Percentiles rank a stretch among this genome's conserved stretches.
Evolutionary conservation across 2,888 invertebrate species (phyloP).

Genomic region (Ptilodon capucinus): DNA sequence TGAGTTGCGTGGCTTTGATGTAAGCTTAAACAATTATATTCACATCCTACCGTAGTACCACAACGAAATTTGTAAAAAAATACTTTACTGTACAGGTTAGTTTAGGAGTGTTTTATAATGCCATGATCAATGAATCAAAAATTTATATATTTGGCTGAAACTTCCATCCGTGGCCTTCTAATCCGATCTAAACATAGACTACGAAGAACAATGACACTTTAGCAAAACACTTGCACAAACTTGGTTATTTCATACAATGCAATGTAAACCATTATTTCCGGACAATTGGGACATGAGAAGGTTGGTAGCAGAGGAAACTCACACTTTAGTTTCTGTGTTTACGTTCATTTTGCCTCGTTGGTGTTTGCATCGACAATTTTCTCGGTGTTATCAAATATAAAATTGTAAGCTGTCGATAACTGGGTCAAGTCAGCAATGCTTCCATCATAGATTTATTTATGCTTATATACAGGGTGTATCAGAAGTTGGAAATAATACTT

Average conservation of each 20-base stretch:
- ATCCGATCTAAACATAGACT: slow-evolving; percentile 15
- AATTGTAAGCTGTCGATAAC: slow-evolving; percentile 27
- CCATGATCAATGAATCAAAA: too few relatives aligned
- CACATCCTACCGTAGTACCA: slow-evolving; percentile 17
- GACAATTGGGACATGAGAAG: slow-evolving; percentile 36
- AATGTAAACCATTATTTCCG: slow-evolving; percentile 42
- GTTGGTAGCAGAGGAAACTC: slow-evolving; percentile 13
- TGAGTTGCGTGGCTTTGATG: slow-evolving; percentile 25
- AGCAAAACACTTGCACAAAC: slow-evolving; percentile 47
- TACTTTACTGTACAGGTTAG: slow-evolving; percentile 6
- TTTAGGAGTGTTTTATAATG: too few relatives aligned
- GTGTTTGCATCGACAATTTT: slow-evolving; percentile 21
- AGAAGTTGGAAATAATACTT: too few relatives aligned
- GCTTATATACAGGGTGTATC: too few relatives aligned
- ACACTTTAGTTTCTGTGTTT: slow-evolving; percentile 11
- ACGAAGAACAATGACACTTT: slow-evolving; percentile 23
- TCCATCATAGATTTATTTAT: slow-evolving; percentile 27
- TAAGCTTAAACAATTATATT: slow-evolving; percentile 25
- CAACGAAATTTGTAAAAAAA: slow-evolving; percentile 7
- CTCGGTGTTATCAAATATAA: slow-evolving; percentile 39
- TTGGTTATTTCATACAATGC: slow-evolving; percentile 38
- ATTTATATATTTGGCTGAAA: too few relatives aligned
- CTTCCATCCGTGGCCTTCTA: slow-evolving; percentile 10
- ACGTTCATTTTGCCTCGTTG: slow-evolving; percentile 16
- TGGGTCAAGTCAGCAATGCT: slow-evolving; percentile 34